These are phyloP conservation scores for Platycheirus albimanus DNA, from an alignment of 2,888 invertebrate species.

Conservation along the genomic window DNA sequence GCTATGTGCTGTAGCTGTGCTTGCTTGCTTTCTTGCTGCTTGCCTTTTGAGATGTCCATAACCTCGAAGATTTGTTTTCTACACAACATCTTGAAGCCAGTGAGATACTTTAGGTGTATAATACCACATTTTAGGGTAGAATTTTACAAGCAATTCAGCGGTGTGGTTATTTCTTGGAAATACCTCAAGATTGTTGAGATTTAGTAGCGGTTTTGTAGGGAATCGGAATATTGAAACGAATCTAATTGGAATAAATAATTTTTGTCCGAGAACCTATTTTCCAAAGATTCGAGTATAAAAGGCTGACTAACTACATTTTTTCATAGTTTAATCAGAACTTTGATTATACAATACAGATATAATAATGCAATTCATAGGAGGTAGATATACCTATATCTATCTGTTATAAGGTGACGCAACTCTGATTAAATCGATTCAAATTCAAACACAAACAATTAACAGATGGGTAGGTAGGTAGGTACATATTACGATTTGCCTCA, in stretches of 20 bases:
- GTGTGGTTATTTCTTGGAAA: conserved; percentile 42
- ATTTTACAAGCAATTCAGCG: conserved; percentile 81
- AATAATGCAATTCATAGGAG: too few relatives aligned
- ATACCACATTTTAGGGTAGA: conserved; percentile 81
- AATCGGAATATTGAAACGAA: not conserved
- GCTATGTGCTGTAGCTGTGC: conserved; percentile 23
- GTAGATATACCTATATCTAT: too few relatives aligned
- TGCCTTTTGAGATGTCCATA: conserved; percentile 66
- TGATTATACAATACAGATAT: too few relatives aligned
- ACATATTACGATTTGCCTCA: not conserved
- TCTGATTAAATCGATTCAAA: not conserved
- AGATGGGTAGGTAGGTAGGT: too few relatives aligned
- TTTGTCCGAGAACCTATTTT: too few relatives aligned
- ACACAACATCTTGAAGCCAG: conserved; percentile 56
- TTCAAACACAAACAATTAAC: not conserved
- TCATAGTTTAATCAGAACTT: too few relatives aligned
- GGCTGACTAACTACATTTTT: too few relatives aligned
- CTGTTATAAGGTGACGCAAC: not conserved
- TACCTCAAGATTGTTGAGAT: conserved; percentile 1
- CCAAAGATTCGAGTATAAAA: too few relatives aligned
- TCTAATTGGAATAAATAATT: conserved; percentile 5
- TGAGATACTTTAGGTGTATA: conserved; percentile 77
- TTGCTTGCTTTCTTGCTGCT: too few relatives aligned
- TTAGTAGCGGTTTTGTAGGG: not conserved
- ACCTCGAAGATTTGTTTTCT: conserved; percentile 69